Percentiles rank a stretch among this genome's conserved stretches.
phyloP scores from a whole-genome alignment of 2,888 invertebrate genomes.

The Metellina segmentata region DNA sequence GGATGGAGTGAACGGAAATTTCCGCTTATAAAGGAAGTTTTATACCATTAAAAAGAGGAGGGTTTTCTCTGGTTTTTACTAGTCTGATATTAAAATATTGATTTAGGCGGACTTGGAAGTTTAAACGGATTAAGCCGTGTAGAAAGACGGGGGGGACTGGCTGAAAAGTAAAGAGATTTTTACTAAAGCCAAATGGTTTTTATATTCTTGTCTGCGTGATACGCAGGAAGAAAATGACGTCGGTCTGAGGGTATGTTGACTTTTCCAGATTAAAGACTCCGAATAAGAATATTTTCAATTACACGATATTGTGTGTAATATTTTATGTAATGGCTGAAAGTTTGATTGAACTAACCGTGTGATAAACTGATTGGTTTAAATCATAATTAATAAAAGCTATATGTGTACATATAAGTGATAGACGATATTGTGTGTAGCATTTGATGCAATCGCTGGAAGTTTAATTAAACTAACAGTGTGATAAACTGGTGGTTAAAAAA shows the following conservation, averaged over 20 bases:
- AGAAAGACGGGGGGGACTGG: not conserved
- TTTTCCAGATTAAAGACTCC: too few relatives aligned
- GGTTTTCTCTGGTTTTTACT: constrained; percentile 1
- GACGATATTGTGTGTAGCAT: too few relatives aligned
- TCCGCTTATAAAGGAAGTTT: constrained; percentile 47
- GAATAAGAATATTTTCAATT: too few relatives aligned
- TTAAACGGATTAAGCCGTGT: constrained; percentile 11
- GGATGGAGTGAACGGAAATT: constrained; percentile 33
- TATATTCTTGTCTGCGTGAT: not conserved
- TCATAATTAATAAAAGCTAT: too few relatives aligned
- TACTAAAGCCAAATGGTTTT: not conserved
- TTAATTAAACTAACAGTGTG: too few relatives aligned
- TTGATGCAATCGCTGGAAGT: too few relatives aligned
- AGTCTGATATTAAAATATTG: constrained; percentile 25
- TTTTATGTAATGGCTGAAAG: too few relatives aligned
- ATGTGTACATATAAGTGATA: too few relatives aligned
- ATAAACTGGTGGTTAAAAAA: too few relatives aligned
- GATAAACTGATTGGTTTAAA: too few relatives aligned
- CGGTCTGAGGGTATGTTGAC: not conserved
- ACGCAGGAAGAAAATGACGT: not conserved
- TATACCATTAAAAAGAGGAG: constrained; percentile 9
- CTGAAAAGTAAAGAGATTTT: not conserved
- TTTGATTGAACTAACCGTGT: too few relatives aligned
- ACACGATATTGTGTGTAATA: too few relatives aligned
- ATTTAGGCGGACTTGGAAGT: constrained; percentile 8